Evolutionary conservation across 2,888 invertebrate species (phyloP), one percentile per base, ranked within the genome.

Genomic region (Diaperis boleti): DNA sequence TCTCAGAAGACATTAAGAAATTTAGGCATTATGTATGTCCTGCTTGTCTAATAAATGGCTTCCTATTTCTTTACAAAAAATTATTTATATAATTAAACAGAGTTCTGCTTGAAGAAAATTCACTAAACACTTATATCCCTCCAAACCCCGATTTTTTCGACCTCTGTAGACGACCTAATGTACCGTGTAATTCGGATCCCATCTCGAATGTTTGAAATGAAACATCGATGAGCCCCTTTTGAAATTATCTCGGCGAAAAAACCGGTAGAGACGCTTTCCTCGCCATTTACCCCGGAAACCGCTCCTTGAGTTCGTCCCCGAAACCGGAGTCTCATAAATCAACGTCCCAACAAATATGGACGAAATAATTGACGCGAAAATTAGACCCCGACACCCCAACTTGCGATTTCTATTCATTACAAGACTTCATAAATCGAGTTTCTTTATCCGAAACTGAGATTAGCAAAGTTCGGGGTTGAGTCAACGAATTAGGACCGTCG

Each of bases 391-490:
- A n/a, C n/a, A n/a, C 11, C 11, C 13, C 33, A n/a, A 10, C 33
- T 6, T 6, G 22, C 22, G 7, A 22, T 22, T 7, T 8, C 15
- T 29, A 20, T 33, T 20, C 29, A 17, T 54, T 26, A 41, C 41
- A 54, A 54, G 41, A 54, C 54, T 54, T 54, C 29, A 54, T 20
- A 54, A 54, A 54, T 54, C 41, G 41, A 29, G 41, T 54, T 54
- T 54, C 47, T 18, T 57, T 37, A 35, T 33, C 33, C 33, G 10
- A 33, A 33, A 20, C 20, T 11, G 29, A 17, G 49, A 49, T 49
- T 49, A 49, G 17, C 33, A 17, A 49, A 33, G 49, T 49, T 31
- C 8, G 15, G 10, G 29, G 13, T 26, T 17, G 13, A 47, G 29
- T 29, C 14, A 47, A 29, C 31, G 15, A 10, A 33, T 17, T 33